Evolutionary conservation across 2,113 vertebrate genomes (phyloP).

Genomic region (Rhinopithecus roxellana): DNA sequence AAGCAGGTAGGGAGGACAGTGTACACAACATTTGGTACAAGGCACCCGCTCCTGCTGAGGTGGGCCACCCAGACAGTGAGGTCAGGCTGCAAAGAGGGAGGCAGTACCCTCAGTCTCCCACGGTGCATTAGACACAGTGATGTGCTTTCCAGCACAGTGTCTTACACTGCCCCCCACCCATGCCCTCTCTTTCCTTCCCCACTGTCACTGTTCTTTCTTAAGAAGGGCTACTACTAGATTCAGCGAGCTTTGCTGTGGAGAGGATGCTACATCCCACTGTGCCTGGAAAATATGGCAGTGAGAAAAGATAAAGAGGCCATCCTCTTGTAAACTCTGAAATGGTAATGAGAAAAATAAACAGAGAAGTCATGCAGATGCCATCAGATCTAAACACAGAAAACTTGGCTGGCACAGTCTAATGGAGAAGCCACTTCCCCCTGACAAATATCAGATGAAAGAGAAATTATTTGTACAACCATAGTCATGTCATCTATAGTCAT

Average conservation of each 20-base stretch:
- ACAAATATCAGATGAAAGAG: slow-evolving; percentile 30
- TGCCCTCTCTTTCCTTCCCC: not conserved
- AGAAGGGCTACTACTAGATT: not conserved
- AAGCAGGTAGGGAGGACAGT: not conserved
- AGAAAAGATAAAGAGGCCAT: not conserved
- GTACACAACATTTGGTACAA: rapidly evolving
- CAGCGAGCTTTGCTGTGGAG: not conserved
- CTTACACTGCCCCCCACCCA: not conserved
- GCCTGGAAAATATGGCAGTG: not conserved
- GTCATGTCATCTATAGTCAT: not conserved
- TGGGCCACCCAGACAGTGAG: no score
- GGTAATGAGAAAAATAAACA: not conserved
- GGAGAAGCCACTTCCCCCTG: not conserved
- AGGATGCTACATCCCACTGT: rapidly evolving
- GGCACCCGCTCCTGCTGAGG: not conserved
- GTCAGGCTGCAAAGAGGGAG: not conserved
- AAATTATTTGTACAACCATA: slow-evolving; percentile 3
- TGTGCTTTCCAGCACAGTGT: not conserved
- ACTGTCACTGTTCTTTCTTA: not conserved
- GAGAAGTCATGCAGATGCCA: not conserved
- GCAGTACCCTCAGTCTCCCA: rapidly evolving
- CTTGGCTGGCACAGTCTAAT: not conserved
- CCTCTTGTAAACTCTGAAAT: not conserved
- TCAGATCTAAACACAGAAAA: not conserved
- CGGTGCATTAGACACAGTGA: rapidly evolving